These are phyloP conservation scores for Antrozous pallidus DNA, from an alignment of 2,797 vertebrate species.

Conservation along the genomic window DNA sequence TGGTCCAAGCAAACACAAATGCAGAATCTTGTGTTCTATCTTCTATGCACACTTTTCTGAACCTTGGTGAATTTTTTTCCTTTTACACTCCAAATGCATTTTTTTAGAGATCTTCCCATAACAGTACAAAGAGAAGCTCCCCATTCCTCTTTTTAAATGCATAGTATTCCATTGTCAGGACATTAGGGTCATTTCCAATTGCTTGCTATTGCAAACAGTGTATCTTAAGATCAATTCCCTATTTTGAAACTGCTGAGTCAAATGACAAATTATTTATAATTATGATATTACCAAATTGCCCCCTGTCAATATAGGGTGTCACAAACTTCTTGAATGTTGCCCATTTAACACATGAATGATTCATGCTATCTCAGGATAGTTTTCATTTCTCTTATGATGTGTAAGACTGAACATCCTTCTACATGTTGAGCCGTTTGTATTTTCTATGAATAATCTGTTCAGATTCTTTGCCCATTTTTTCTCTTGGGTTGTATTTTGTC, in stretches of 20 bases:
- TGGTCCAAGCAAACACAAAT: constrained; percentile 27
- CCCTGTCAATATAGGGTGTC: not conserved
- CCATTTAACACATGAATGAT: constrained; percentile 9
- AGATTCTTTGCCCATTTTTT: not conserved
- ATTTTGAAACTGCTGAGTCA: not conserved
- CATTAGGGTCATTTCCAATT: not conserved
- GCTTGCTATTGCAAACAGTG: constrained; percentile 36
- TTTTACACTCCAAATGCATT: not conserved
- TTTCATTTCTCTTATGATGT: constrained; percentile 6
- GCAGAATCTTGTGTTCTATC: not conserved
- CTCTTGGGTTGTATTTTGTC: not conserved
- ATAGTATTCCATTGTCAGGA: not conserved
- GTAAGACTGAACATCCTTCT: not conserved
- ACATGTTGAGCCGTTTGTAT: not conserved
- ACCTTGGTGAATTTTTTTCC: not conserved
- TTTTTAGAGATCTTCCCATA: constrained; percentile 13
- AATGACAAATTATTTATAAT: not conserved
- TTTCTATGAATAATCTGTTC: not conserved
- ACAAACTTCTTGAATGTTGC: not conserved
- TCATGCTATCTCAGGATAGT: not conserved
- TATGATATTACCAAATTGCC: not conserved
- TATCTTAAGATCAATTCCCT: not conserved
- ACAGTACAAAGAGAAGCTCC: not conserved
- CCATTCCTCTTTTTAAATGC: not conserved
- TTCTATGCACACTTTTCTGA: not conserved